Percentiles rank a stretch among this genome's conserved stretches.
Conservation (phyloP, 2,113 vertebrate genomes). For the Balaenoptera acutorostrata region DNA sequence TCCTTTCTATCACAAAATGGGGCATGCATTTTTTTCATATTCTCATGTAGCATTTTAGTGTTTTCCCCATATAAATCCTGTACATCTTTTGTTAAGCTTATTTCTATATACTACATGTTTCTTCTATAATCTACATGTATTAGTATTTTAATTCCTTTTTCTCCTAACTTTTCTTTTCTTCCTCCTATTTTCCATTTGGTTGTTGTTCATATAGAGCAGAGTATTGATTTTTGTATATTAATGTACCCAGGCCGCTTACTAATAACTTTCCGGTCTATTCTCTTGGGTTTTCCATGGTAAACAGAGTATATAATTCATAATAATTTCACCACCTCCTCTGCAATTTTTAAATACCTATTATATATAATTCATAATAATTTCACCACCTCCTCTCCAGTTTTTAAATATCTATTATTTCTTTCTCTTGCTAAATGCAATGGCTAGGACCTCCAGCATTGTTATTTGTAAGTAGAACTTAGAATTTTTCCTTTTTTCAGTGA, state of each 20-base stretch:
- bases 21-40: not conserved
- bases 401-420: not conserved
- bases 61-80: not conserved
- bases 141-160: not conserved
- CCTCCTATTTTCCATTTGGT: not conserved
- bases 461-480: not conserved
- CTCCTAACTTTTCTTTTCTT: not conserved
- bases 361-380: not conserved
- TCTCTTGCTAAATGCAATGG: not conserved
- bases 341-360: not conserved
- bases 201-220: not conserved
- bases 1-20: not conserved
- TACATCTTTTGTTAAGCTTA: not conserved
- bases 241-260: not conserved
- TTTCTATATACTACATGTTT: not conserved
- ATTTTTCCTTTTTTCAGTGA: not conserved
- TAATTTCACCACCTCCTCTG: not conserved
- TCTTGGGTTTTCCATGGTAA: not conserved
- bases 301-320: not conserved
- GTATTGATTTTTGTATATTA: not conserved
- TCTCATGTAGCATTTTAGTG: not conserved
- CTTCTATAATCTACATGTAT: not conserved
- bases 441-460: not conserved
- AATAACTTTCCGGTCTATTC: not conserved
- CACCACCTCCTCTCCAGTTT: not conserved